phyloP scores from a whole-genome alignment of 2,797 vertebrate species.

The Sparidentex hasta region DNA sequence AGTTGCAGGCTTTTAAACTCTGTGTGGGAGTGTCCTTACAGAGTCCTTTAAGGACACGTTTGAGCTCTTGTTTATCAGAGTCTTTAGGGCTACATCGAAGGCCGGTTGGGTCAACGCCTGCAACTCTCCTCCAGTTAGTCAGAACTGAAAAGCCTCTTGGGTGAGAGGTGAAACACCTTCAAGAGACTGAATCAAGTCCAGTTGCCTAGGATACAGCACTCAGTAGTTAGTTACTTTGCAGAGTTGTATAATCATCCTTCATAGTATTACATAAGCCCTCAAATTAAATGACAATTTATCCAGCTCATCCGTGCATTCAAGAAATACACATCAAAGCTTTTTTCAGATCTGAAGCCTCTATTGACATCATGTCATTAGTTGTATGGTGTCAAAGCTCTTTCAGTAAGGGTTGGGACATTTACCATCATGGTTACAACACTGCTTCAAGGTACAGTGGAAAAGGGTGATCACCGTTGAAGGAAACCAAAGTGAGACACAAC shows the following conservation, averaged over 20 bases:
- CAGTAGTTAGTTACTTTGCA: not conserved
- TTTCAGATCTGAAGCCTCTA: not conserved
- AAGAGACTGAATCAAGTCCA: too few species aligned
- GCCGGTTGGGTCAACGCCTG: too few species aligned
- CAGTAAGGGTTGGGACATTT: not conserved
- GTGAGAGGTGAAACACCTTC: too few species aligned
- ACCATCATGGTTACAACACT: too few species aligned
- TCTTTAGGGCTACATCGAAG: too few species aligned
- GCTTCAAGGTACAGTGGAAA: not conserved
- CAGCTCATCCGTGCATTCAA: not conserved
- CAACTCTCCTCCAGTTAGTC: too few species aligned
- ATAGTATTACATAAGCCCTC: not conserved
- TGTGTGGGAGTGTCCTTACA: too few species aligned
- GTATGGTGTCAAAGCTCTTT: not conserved
- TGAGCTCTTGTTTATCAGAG: too few species aligned
- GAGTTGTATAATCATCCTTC: not conserved
- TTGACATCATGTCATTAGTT: not conserved
- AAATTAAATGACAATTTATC: not conserved
- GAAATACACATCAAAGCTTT: not conserved
- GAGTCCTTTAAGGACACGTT: too few species aligned
- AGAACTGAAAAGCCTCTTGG: too few species aligned
- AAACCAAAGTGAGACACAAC: not conserved
- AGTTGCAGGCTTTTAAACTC: too few species aligned
- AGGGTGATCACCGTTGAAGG: not conserved
- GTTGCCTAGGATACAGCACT: too few species aligned